Evolutionary conservation across 2,797 vertebrate species (phyloP), one percentile per base, ranked within the genome.

Genomic region (Betta splendens): DNA sequence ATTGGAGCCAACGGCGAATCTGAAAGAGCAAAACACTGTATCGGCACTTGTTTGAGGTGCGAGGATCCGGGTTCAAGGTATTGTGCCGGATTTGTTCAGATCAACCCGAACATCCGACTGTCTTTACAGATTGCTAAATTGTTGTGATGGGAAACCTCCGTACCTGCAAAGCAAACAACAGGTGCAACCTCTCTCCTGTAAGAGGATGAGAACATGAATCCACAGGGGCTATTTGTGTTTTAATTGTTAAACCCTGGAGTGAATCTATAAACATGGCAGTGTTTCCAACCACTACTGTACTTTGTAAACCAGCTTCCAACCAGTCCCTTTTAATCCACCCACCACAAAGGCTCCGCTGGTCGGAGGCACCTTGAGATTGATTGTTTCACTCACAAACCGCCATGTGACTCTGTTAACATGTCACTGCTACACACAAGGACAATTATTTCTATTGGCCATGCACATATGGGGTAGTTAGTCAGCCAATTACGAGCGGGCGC

Each of bases 391-490:
- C 67, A 55, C 63, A 75, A 78, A 63, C 72, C 77, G 65, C 81
- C 76, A 78, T 77, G 65, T 66, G 66, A 75, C 62, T 83, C 67
- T 81, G 77, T 81, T 79, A 84, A 63, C 77, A 79, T 77, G 75
- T 81, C 77, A 71, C 38, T 17, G 38, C 58, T n/a, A 68, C 69
- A 79, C 70, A 71, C 86, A 91, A 91, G 88, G 90, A 85, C 85
- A 87, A 90, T 89, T 88, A 89, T 79, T 75, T 81, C 72, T 69
- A 83, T 83, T 84, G 80, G 81, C 77, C 48, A 7, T 62, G 83
- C 84, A 74, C 89, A 90, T 90, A 87, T 89, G 89, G 86, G 77
- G 68, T 75, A 79, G 81, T 89, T 89, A 89, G 79, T 69, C 63
- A 72, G 64, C 68, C 86, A 90, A 90, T 92, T 90, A 89, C 62